Evolutionary conservation across 1,140 invertebrate genomes (phyloP).

Genomic region (Triops cancriformis): DNA sequence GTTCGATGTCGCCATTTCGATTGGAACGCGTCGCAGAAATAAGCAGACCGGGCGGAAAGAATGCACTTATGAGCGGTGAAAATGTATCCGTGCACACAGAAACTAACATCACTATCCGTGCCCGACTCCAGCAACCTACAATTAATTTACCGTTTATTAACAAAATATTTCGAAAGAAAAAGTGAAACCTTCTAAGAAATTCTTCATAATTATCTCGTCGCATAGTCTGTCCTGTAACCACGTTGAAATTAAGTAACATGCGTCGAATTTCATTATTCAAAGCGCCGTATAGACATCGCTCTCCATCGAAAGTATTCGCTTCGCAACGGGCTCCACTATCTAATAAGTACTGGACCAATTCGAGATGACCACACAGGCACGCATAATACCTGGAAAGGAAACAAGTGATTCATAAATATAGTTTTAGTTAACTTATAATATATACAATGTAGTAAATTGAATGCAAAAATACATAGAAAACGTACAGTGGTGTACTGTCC

Average conservation of each 20-base stretch:
- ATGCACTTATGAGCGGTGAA: constrained; percentile 44
- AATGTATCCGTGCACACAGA: constrained; percentile 39
- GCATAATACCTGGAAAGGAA: constrained; percentile 46
- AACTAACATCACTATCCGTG: constrained; percentile 41
- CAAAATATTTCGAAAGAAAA: neutral
- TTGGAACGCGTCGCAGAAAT: constrained; percentile 43
- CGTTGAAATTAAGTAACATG: constrained; percentile 42
- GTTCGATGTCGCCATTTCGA: constrained; percentile 40
- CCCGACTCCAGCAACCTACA: constrained; percentile 40
- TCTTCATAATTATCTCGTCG: constrained; percentile 46
- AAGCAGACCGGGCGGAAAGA: constrained; percentile 40
- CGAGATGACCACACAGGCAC: constrained; percentile 48
- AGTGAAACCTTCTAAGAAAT: constrained; percentile 44
- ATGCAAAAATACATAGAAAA: constrained; percentile 26
- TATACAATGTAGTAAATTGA: no score
- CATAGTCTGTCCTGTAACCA: constrained; percentile 43
- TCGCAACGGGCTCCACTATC: constrained; percentile 49
- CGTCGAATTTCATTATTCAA: constrained; percentile 46
- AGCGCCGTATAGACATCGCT: constrained; percentile 50
- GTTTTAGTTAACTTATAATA: neutral
- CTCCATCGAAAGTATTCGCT: constrained; percentile 51
- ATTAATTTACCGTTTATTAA: constrained; percentile 24
- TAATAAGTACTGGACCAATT: constrained; percentile 46
- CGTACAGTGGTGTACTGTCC: constrained; percentile 49
- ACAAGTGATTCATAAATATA: constrained; percentile 18